phyloP scores from a whole-genome alignment of 2,113 vertebrate genomes.

The Ceyx cyanopectus region DNA sequence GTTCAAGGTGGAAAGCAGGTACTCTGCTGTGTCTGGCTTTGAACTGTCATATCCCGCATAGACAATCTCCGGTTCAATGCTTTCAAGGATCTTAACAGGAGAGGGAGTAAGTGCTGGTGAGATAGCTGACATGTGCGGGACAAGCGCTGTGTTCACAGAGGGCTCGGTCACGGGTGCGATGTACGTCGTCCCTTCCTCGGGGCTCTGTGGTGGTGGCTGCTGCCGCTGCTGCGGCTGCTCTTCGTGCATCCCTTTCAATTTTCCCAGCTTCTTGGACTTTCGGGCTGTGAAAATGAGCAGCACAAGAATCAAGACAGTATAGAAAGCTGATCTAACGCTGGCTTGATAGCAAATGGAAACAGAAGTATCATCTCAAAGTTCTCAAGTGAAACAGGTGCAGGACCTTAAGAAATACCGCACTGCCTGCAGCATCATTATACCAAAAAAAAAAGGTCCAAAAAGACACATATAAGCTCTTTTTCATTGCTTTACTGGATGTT shows the following conservation, averaged over 20 bases:
- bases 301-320: not conserved
- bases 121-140: slow-evolving; percentile 86
- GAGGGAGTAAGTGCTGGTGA: slow-evolving; percentile 90
- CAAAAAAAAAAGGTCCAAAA: not conserved
- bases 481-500: not conserved
- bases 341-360: not conserved
- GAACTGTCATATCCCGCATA: slow-evolving; percentile 93
- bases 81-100: slow-evolving; percentile 91
- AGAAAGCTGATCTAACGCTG: not conserved
- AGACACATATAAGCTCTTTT: not conserved
- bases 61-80: slow-evolving; percentile 94
- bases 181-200: slow-evolving; percentile 88
- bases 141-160: slow-evolving; percentile 86
- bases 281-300: slow-evolving; percentile 81
- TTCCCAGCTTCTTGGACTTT: slow-evolving; percentile 97
- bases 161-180: slow-evolving; percentile 89
- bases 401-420: not conserved
- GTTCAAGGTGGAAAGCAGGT: slow-evolving; percentile 97
- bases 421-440: not conserved
- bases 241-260: slow-evolving; percentile 93
- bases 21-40: slow-evolving; percentile 91
- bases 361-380: not conserved
- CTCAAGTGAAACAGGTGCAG: not conserved
- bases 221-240: slow-evolving; percentile 80
- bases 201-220: slow-evolving; percentile 81